Evolutionary conservation across 1,140 invertebrate species (phyloP).

Genomic region (Micrasema minimum): DNA sequence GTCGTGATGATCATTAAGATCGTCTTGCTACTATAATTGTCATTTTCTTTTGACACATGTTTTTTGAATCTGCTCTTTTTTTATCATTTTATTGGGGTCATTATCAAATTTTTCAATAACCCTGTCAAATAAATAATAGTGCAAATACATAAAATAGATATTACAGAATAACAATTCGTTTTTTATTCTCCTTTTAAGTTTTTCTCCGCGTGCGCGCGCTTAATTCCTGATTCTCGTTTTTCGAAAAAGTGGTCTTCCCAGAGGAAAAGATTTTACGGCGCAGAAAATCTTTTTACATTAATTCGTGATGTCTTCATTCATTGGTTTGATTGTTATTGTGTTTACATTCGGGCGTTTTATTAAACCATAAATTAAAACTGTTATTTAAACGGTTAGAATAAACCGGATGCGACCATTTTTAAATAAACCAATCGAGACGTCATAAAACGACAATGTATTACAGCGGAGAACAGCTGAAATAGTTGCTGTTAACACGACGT

Average conservation of each 20-base stretch:
- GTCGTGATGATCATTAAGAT: no score
- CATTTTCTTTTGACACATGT: no score
- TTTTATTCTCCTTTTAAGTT: no score
- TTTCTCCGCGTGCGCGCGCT: no score
- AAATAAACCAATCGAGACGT: conserved; percentile 38
- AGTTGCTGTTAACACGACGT: conserved; percentile 15
- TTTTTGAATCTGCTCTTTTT: no score
- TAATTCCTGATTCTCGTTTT: no score
- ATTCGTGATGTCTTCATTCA: conserved; percentile 20
- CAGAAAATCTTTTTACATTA: background rate
- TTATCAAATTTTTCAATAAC: no score
- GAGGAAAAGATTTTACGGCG: background rate
- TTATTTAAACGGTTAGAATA: conserved; percentile 14
- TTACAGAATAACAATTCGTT: no score
- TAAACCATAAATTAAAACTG: conserved; percentile 37
- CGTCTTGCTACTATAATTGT: no score
- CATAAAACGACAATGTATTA: conserved; percentile 18
- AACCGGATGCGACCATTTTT: conserved; percentile 39
- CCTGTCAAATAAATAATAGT: no score
- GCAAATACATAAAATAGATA: no score
- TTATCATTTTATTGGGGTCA: no score
- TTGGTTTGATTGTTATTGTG: conserved; percentile 13
- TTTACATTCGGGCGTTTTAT: conserved; percentile 17
- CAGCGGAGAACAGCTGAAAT: conserved; percentile 21
- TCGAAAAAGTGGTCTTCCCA: background rate